Base-by-base conservation (phyloP, 1,140 invertebrate genomes). In the Protaetia brevitarsis region DNA sequence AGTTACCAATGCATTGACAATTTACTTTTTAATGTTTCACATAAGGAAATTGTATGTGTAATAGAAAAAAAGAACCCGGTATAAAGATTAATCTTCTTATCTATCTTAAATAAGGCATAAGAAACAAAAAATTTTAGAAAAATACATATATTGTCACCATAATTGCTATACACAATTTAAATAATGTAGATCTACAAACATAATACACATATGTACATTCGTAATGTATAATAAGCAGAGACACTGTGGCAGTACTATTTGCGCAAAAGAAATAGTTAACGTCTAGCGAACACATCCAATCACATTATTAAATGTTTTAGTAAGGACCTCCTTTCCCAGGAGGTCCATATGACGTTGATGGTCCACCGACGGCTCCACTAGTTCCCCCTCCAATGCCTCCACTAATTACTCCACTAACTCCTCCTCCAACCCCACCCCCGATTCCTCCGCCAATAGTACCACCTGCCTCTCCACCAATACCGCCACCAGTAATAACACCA, bases 401-500 rank as follows among this genome's bases (percentile, higher is more conserved):
- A 3, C 11, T 19, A 26, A 29, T 62, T n/a, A 60, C 65, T n/a
- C 59, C 65, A 21, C 10, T 13, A 10, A 57, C 10, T 10, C 59
- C 65, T 13, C 60, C 10, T 27, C 62, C 26, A 8, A 2, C 27
- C 26, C 62, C 34, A 28, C 62, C 36, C 28, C 34, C 26, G 13
- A n/a, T 27, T 36, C n/a, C 30, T 36, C 28, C 31, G 19, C 13
- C 36, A 30, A 21, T 34, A 3, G 30, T 26, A 19, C 10, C 31
- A 23, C 30, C 60, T 1, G 11, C 5, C 8, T 31, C 34, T 6
- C 28, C 31, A 1, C 60, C 60, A 62, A 30, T 27, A 11, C 56
- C 69, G 28, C 69, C 67, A 13, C 45, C 64, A 7, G 73, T 72
- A n/a, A n/a, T n/a, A n/a, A n/a, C n/a, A n/a, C 77, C 76, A 21